These are phyloP conservation scores for Gryllus bimaculatus DNA, from an alignment of 1,140 invertebrate species.

Conservation along the genomic window DNA sequence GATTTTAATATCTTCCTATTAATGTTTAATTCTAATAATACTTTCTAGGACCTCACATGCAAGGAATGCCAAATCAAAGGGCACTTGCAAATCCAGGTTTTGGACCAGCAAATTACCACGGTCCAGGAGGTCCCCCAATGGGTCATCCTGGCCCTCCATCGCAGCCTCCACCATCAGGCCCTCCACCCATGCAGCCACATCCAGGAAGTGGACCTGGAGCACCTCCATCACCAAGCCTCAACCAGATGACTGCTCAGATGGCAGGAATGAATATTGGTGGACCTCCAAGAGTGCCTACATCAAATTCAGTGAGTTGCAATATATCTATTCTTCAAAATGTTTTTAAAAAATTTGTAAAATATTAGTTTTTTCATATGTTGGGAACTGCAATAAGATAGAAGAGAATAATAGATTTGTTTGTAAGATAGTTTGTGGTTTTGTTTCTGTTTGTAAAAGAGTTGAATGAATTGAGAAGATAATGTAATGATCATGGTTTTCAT, in stretches of 20 bases:
- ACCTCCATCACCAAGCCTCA: constrained; percentile 14
- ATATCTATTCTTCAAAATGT: background rate
- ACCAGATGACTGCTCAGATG: constrained; percentile 35
- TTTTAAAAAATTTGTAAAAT: background rate
- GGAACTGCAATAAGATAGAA: too few relatives aligned
- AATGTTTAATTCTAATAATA: too few relatives aligned
- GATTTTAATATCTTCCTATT: too few relatives aligned
- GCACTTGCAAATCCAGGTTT: background rate
- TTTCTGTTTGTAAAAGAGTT: too few relatives aligned
- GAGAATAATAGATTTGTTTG: too few relatives aligned
- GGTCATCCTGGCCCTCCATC: constrained; percentile 23
- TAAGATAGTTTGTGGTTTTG: too few relatives aligned
- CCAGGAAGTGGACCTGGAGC: constrained; percentile 13
- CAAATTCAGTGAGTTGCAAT: background rate
- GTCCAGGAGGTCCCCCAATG: constrained; percentile 12
- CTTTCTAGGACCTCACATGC: too few relatives aligned
- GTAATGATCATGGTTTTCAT: background rate
- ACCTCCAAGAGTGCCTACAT: constrained; percentile 15
- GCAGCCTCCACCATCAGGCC: constrained; percentile 22
- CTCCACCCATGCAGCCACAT: constrained; percentile 21
- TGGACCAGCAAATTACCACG: background rate
- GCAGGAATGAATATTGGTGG: constrained; percentile 33
- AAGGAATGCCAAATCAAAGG: background rate
- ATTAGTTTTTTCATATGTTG: too few relatives aligned
- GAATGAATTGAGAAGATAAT: too few relatives aligned